These are phyloP conservation scores for Dendroctonus valens DNA, from an alignment of 1,140 invertebrate species.

Conservation along the genomic window DNA sequence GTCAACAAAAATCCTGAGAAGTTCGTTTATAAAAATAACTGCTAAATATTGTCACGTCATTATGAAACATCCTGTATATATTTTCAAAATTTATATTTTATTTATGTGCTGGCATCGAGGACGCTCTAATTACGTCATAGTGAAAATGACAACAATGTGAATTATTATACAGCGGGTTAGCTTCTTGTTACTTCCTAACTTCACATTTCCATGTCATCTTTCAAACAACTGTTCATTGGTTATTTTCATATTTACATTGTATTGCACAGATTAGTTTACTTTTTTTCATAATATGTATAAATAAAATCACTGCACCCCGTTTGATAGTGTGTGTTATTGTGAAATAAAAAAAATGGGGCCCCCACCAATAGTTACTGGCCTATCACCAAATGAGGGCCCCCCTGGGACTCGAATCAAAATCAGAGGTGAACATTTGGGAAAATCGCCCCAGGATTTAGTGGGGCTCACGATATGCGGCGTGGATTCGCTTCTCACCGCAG, in stretches of 20 bases:
- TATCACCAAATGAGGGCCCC: slow-evolving; percentile 97
- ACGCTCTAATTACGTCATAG: too few species aligned
- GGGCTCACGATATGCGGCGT: slow-evolving; percentile 92
- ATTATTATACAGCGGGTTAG: too few species aligned
- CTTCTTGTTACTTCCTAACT: too few species aligned
- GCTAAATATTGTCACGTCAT: too few species aligned
- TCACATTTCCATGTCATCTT: too few species aligned
- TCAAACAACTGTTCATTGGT: slow-evolving; percentile 13
- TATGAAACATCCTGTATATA: too few species aligned
- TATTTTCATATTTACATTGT: neutral
- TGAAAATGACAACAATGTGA: too few species aligned
- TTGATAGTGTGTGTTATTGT: neutral
- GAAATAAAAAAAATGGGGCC: slow-evolving; percentile 60
- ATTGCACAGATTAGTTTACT: neutral
- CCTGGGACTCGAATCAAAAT: slow-evolving; percentile 95
- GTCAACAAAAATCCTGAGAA: too few species aligned
- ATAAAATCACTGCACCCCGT: neutral
- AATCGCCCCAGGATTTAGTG: slow-evolving; percentile 78
- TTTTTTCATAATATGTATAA: slow-evolving; percentile 2
- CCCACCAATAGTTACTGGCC: slow-evolving; percentile 88
- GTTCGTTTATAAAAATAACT: too few species aligned
- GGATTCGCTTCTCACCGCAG: slow-evolving; percentile 91
- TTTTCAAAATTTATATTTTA: too few species aligned
- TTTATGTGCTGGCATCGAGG: too few species aligned
- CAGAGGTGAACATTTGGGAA: slow-evolving; percentile 93